Evolutionary conservation across 2,113 vertebrate species (phyloP), one percentile per base, ranked within the genome.

Genomic region (Oncorhynchus gorbuscha): DNA sequence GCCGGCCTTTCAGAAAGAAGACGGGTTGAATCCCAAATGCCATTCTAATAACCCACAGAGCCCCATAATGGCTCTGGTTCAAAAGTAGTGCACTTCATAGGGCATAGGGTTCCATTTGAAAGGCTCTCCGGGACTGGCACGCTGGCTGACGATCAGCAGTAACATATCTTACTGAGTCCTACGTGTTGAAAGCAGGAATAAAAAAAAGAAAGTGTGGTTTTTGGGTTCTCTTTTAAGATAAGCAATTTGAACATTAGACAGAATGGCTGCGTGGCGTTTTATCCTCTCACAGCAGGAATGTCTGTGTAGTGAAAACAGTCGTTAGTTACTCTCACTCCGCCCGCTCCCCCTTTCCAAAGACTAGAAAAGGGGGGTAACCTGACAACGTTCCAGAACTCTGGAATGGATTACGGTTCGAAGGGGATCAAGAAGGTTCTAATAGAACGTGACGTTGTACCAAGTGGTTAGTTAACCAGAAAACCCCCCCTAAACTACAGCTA

Each of bases 351-450:
- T 5, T 77, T 85, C 78, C 81, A 83, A 81, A 81, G 72, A 69
- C 68, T 51, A 73, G 85, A 32, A 5, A 3, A 3, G 30, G 82
- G 79, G 74, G 28, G 28, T 81, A 83, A 84, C 87, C 89, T 81
- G 89, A 90, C 85, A 87, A 68, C 81, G 69, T 80, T 89, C 87
- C 89, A 87, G 28, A 76, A 32, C 83, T 91, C 91, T 93, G 92
- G 89, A 86, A 86, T 81, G 71, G 72, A 91, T 92, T 92, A 90
- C 81, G 79, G 76, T 78, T 73, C 75, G 79, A 32, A 12, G 62
- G 80, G 80, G 89, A 91, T 90, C 88, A 91, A 91, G 86, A 78
- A 5, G 58, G 32, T 79, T 83, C 77, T 89, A 89, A 93, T 84
- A 61, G 69, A 51, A 85, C 30, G 80, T 86, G 91, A 91, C 75